Evolutionary conservation across 1,140 invertebrate genomes (phyloP), one percentile per base, ranked within the genome.

Genomic region (Megalopta genalis): DNA sequence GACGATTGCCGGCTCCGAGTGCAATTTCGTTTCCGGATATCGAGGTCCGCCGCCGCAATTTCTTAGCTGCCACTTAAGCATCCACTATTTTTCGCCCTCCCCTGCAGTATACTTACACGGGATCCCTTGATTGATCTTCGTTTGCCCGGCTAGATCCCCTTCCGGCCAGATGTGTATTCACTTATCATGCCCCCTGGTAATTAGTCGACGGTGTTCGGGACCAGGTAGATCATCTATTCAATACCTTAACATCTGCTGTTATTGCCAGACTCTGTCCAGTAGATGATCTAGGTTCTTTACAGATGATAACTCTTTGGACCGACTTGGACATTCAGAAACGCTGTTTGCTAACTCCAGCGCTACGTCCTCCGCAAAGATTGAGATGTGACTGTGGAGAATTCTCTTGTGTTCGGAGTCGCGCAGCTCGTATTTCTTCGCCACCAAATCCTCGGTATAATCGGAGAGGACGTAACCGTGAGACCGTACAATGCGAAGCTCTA

Each of bases 1-100:
- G 37, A 49, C 74, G 77, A 85, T 85, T 71, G 65, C 73, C n/a
- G 42, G 64, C 69, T 37, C 27, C 79, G 37, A 85, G 27, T 63
- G 70, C 59, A 69, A 74, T 69, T 84, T 84, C 59, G 27, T 57
- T 79, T 72, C 74, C 27, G 65, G 52, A 49, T 71, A 54, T 74
- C 42, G 64, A 27, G 63, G 10, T 39, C 37, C 46, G 54, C 52
- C 64, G 23, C n/a, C 54, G 65, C 75, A 66, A 63, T 77, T 77
- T 69, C 59, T 77, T 69, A 69, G 57, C 5, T 37, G 62, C 54
- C 39, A 60, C 73, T 76, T 67, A 76, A 67, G 46, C n/a, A 49
- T 74, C 62, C 23, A 46, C 25, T 37, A 27, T 72, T 72, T 62
- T 60, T 63, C 70, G 23, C 46, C 12, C 49, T 18, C 49, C 49